Conservation (phyloP, 2,113 vertebrate species). For the Campylomormyrus numenius region DNA sequence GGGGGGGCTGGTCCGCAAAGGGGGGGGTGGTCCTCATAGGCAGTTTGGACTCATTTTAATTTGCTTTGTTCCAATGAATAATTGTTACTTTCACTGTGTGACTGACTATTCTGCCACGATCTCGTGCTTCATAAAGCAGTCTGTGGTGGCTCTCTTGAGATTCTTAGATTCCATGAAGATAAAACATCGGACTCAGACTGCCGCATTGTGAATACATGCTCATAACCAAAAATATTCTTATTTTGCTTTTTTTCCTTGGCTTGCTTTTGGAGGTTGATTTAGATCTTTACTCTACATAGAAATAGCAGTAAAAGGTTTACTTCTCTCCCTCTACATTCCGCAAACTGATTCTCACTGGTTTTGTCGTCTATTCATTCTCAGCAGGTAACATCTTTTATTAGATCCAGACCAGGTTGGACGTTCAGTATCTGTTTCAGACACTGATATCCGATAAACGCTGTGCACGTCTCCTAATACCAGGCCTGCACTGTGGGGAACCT, state of each 20-base stretch:
- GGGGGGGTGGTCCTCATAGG: not conserved
- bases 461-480: conserved; percentile 41
- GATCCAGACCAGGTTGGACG: not conserved
- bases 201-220: not conserved
- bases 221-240: not conserved
- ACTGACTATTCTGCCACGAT: not conserved
- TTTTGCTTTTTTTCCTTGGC: not conserved
- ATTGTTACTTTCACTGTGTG: not conserved
- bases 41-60: not conserved
- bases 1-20: not conserved
- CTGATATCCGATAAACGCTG: conserved; percentile 41
- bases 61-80: conserved; percentile 1
- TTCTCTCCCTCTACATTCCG: not conserved
- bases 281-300: not conserved
- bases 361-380: not conserved
- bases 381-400: conserved; percentile 18
- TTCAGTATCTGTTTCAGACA: conserved; percentile 29
- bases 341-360: not conserved
- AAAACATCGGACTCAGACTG: not conserved
- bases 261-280: not conserved
- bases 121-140: not conserved
- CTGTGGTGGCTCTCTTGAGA: not conserved
- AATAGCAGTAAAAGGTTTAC: not conserved
- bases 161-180: not conserved
- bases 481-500: conserved; percentile 21